phyloP scores from a whole-genome alignment of 1,140 invertebrate genomes.

The Pseudomyrmex cubaensis region DNA sequence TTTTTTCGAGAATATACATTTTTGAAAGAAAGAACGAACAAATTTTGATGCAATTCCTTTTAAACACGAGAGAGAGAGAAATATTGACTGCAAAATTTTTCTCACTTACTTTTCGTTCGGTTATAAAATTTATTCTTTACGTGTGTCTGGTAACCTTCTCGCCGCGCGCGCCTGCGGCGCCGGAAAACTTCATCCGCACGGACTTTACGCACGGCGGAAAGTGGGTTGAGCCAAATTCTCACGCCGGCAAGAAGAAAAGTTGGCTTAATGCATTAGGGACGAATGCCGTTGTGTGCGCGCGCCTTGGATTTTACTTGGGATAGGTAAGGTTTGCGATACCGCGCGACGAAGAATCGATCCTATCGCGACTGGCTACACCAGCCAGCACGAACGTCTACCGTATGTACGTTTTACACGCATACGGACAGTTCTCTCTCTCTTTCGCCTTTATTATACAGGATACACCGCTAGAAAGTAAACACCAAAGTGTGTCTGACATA shows the following conservation, averaged over 20 bases:
- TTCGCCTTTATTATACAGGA: neutral
- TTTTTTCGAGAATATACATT: neutral
- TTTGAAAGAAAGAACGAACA: neutral
- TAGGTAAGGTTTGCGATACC: conserved; percentile 38
- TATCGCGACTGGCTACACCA: conserved; percentile 32
- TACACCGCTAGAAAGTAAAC: neutral
- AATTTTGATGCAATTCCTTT: neutral
- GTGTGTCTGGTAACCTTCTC: conserved; percentile 3
- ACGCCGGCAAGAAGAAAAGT: conserved; percentile 33
- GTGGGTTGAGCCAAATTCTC: conserved; percentile 8
- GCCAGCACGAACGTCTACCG: conserved; percentile 27
- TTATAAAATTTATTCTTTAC: conserved; percentile 29
- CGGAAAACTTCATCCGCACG: conserved; percentile 27
- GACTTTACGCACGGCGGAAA: neutral
- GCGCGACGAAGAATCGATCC: conserved; percentile 36
- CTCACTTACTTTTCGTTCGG: neutral
- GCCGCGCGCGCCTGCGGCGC: neutral
- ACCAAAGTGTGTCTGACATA: neutral
- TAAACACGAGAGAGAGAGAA: neutral
- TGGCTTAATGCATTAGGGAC: conserved; percentile 52
- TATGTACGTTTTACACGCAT: too few relatives aligned
- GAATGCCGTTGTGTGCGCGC: conserved; percentile 19
- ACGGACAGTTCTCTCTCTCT: neutral
- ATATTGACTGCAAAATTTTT: neutral
- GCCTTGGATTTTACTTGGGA: conserved; percentile 20